Evolutionary conservation across 2,113 vertebrate genomes (phyloP).

Genomic region (Australoheros scitulus): DNA sequence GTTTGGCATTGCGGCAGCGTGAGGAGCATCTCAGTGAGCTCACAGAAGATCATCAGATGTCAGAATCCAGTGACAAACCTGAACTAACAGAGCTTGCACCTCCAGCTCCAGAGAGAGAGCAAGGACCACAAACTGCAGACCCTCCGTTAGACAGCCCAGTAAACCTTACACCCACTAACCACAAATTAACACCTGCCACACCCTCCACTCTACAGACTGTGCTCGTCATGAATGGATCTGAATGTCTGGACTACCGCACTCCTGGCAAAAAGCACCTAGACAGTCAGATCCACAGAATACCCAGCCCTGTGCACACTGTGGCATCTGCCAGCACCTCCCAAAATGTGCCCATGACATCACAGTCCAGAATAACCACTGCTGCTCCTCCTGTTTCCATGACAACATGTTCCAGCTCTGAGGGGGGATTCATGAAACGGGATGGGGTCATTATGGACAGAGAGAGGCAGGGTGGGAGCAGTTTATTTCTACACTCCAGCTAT

Average conservation of each 20-base stretch:
- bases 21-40: constrained; percentile 38
- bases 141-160: constrained; percentile 49
- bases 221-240: constrained; percentile 79
- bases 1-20: constrained; percentile 35
- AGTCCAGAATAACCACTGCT: constrained; percentile 72
- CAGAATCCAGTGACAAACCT: constrained; percentile 43
- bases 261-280: constrained; percentile 73
- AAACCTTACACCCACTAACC: constrained; percentile 63
- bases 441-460: constrained; percentile 77
- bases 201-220: constrained; percentile 75
- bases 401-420: constrained; percentile 67
- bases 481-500: constrained; percentile 56
- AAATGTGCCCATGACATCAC: constrained; percentile 61
- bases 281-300: constrained; percentile 63
- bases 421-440: constrained; percentile 69
- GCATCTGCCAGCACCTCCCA: constrained; percentile 63
- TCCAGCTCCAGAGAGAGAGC: constrained; percentile 40
- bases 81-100: constrained; percentile 38
- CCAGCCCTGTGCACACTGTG: constrained; percentile 64
- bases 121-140: constrained; percentile 44
- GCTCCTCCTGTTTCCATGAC: constrained; percentile 75
- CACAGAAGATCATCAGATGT: constrained; percentile 48
- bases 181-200: constrained; percentile 41
- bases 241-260: constrained; percentile 80
- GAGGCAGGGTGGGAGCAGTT: constrained; percentile 54